Evolutionary conservation across 2,797 vertebrate genomes (phyloP), one percentile per base, ranked within the genome.

Genomic region (Ispidina lecontei): DNA sequence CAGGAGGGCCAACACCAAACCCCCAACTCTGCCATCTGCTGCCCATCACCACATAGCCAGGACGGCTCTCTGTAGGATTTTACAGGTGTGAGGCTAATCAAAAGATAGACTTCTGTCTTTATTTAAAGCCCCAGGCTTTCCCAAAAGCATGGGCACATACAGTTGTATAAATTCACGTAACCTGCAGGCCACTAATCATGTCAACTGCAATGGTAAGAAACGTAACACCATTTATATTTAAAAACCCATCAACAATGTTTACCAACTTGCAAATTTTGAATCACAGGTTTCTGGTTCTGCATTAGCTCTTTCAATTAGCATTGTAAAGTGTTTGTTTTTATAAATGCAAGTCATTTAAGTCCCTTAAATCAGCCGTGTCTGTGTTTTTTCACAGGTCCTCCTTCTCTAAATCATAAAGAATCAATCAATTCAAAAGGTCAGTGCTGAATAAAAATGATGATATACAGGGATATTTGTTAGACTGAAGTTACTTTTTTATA

Each of bases 361-460:
- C 28, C 41, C 25, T 62, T 58, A 56, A 69, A 13, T n/a, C 3
- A 4, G 29, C 8, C 3, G 2, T 44, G 23, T 43, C 80, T 60
- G 11, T 39, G 35, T 8, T 62, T 26, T 55, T 72, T 65, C 33
- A 75, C 16, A 69, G 15, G 33, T 62, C 16, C 16, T 84, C n/a
- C 39, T 70, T 43, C 78, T 62, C 68, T 78, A 65, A 78, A 75
- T 51, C 59, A 46, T 4, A 78, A 29, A 77, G 35, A 58, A 82
- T 65, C 51, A 58, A 84, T 65, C 51, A 51, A 72, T 75, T 84
- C 37, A 62, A 84, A 92, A 95, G 37, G 33, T 87, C 74, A 72
- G 7, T 19, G 28, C 9, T 82, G 43, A 72, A 63, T 78, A 35
- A 70, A 87, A 80, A n/a, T 64, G 21, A 58, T 28, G 60, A 59